Percentiles rank a stretch among this genome's conserved stretches.
These are phyloP conservation scores for Alentia gelatinosa DNA, from an alignment of 2,888 invertebrate genomes.

Conservation along the genomic window DNA sequence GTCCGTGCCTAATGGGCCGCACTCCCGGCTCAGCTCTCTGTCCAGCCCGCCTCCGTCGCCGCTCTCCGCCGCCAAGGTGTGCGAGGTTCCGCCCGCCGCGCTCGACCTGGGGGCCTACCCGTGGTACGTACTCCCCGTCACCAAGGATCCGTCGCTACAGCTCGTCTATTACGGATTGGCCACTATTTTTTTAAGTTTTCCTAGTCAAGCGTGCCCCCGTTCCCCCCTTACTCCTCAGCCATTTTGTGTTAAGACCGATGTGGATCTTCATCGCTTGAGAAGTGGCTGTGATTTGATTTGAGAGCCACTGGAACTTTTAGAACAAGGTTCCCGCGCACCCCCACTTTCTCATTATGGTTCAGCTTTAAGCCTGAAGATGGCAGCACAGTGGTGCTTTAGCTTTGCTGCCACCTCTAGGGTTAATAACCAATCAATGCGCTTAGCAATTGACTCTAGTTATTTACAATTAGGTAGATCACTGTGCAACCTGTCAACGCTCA, in stretches of 20 bases:
- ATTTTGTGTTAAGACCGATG: neutral
- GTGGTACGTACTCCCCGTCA: conserved; percentile 43
- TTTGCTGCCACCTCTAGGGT: neutral
- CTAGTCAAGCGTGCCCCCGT: neutral
- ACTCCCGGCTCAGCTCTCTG: neutral
- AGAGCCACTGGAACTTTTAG: neutral
- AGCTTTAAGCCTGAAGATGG: neutral
- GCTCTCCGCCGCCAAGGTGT: neutral
- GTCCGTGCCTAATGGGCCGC: neutral
- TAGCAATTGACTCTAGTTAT: neutral
- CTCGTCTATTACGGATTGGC: too few species aligned
- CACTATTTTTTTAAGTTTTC: neutral
- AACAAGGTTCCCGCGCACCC: neutral
- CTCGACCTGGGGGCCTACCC: conserved; percentile 44
- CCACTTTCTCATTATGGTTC: neutral
- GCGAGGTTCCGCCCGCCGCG: neutral
- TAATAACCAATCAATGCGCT: neutral
- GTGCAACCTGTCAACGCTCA: too few species aligned
- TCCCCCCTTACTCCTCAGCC: neutral
- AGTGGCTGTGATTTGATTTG: neutral
- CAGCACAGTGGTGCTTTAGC: neutral
- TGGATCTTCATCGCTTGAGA: neutral
- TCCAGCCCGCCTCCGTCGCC: neutral
- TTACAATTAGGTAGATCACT: neutral
- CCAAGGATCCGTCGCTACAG: neutral